Evolutionary conservation across 2,113 vertebrate genomes (phyloP), one percentile per base, ranked within the genome.

Genomic region (Oenanthe melanoleuca): DNA sequence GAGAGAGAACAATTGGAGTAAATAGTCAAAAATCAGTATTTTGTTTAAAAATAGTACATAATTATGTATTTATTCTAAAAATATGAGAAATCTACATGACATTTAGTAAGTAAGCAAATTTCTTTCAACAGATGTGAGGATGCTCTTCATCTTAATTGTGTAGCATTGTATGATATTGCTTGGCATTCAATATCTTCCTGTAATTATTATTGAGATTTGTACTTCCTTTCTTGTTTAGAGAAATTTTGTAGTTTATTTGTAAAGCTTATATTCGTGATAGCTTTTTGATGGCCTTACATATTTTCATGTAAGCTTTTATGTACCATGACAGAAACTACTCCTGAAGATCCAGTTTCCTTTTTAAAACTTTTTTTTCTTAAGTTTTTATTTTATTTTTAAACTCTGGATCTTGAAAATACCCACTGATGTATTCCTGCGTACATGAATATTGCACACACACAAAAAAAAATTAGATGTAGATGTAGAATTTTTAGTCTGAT

Each of bases 51-150:
- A 94, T 86, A 91, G 73, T 67, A 60, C 19, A n/a, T 94, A 87
- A 94, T 96, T 94, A 94, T 93, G 50, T 83, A 71, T 91, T 77
- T 88, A 92, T 56, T 91, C 92, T 88, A 96, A 96, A 96, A 96
- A 94, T 91, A 91, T 60, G 80, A 74, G 75, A 93, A 89, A 89
- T 86, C 65, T 92, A 86, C 83, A 92, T 96, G 49, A 21, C 28
- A 64, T 84, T 93, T 91, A 28, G 83, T 84, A 94, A 93, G 80
- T 49, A 95, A 93, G 91, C 89, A 81, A 44, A 86, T 90, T 84
- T 95, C 55, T 96, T 94, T 93, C 81, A 94, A 73, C 84, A 96
- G 94, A 94, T 94, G 92, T 84, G 86, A 95, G 37, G 65, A 93
- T 88, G 71, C 92, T 95, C 64, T 96, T 92, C 88, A 78, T 92